Evolutionary conservation across 2,797 vertebrate genomes (phyloP), one percentile per base, ranked within the genome.

Genomic region (Typhlichthys subterraneus): DNA sequence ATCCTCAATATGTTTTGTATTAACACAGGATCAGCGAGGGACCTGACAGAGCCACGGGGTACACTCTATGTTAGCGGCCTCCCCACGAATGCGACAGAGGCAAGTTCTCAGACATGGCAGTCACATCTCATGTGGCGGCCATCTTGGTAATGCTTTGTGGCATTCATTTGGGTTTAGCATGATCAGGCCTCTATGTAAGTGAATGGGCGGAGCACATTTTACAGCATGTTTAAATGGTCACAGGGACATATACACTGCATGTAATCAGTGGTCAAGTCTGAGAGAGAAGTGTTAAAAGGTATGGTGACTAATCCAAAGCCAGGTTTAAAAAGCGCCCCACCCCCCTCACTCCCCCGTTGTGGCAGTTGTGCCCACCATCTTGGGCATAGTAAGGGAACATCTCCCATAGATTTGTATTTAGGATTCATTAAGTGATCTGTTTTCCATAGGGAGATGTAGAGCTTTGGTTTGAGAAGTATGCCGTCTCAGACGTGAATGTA

Each of bases 401-500:
- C 4, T 29, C 23, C 23, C 23, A 4, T 29, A 29, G 23, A 29
- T 29, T 29, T 29, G 23, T 29, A 29, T 29, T 29, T 3, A 29
- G 23, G 23, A 29, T 29, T 29, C 23, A 29, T 29, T 29, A 29
- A 29, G 23, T 29, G 3, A 0, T 29, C 23, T 29, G 23, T 29
- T 29, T 4, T 29, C 4, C 23, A 29, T 70, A 91, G 88, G 17
- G 53, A 1, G 86, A 89, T 0, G 47, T 85, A 53, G 66, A 67
- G 71, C 53, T 62, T 33, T 70, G 72, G 69, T 88, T 89, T 85
- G 72, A 87, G 68, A 88, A 81, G 29, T 83, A 87, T 70, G 51
- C 61, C 0, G 56, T 61, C 1, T 78, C 59, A 45, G 80, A 85
- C 45, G 85, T 87, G 15, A 69, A 49, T 48, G 48, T 89, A 42